Evolutionary conservation across 2,797 vertebrate genomes (phyloP).

Genomic region (Pipistrellus nathusii): DNA sequence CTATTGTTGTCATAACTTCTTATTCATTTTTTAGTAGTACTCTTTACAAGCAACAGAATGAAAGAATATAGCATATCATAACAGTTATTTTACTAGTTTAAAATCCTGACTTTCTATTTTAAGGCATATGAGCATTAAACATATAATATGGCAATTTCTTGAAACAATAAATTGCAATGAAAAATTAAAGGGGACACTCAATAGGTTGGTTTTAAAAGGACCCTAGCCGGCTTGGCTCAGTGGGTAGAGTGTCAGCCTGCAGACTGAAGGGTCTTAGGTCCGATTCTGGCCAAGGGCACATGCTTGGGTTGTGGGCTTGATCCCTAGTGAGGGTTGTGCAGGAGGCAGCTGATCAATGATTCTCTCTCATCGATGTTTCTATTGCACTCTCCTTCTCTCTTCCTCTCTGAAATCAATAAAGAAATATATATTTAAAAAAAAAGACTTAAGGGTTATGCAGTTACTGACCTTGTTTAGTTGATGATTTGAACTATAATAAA

Average conservation of each 20-base stretch:
- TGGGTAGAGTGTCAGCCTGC: too few species aligned
- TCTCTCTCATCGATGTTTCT: too few species aligned
- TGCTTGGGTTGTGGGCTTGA: too few species aligned
- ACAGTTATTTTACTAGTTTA: not conserved
- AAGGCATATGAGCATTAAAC: conserved; percentile 34
- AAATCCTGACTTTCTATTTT: conserved; percentile 42
- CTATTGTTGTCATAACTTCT: not conserved
- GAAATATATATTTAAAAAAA: not conserved
- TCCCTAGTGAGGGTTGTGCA: too few species aligned
- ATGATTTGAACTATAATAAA: not conserved
- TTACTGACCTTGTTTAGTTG: not conserved
- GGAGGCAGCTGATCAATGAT: too few species aligned
- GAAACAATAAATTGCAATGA: conserved; percentile 10
- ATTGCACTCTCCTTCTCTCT: too few species aligned
- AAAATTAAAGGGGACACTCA: not conserved
- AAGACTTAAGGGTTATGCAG: not conserved
- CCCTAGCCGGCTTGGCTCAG: too few species aligned
- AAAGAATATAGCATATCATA: not conserved
- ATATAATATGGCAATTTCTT: not conserved
- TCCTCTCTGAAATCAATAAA: too few species aligned
- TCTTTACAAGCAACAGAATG: not conserved
- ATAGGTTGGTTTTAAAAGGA: not conserved
- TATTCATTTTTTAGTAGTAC: not conserved
- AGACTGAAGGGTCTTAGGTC: too few species aligned
- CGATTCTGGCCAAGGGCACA: too few species aligned